Evolutionary conservation across 2,113 vertebrate species (phyloP), one percentile per base, ranked within the genome.

Genomic region (Mesocricetus auratus): DNA sequence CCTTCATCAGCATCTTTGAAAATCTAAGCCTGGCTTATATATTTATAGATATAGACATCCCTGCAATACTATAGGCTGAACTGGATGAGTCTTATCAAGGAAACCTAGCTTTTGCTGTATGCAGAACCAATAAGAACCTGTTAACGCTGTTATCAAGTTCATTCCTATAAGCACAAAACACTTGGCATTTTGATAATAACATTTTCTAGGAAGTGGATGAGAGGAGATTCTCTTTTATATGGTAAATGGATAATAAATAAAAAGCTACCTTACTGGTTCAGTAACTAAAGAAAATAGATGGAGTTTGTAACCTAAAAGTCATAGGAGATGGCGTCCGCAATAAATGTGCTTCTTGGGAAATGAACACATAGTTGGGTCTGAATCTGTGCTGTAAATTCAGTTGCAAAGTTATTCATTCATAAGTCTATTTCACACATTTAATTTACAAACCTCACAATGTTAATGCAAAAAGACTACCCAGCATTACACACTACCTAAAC

Each of bases 121-220:
- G 31, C 21, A 94, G 68, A 94, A 82, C 88, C 42, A 94, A 50
- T 82, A 86, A 92, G 36, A 50, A 92, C 74, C 42, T 91, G 45
- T 92, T 74, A 92, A 90, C 89, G 93, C 60, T 74, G 31, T 92
- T 94, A 95, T 91, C 92, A 94, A 95, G 89, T 50, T 26, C 24
- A 75, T 81, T 92, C 75, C 81, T 97, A 96, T 96, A 92, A 86
- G 90, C 42, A 92, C 86, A 90, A 86, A 94, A 95, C 93, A 89
- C 81, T 94, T 92, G 71, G 90, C 79, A 95, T 95, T 97, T 96
- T 93, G 81, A 74, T 86, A 94, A 81, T 69, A 92, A 96, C 13
- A 62, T 93, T 88, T 97, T 93, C 77, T 93, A 96, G 85, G 45
- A 96, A 94, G 39, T 78, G 56, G 50, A 87, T 31, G 90, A 96